Percentiles rank a stretch among this genome's conserved stretches.
phyloP scores from a whole-genome alignment of 2,113 vertebrate genomes.

The Azemiops feae region DNA sequence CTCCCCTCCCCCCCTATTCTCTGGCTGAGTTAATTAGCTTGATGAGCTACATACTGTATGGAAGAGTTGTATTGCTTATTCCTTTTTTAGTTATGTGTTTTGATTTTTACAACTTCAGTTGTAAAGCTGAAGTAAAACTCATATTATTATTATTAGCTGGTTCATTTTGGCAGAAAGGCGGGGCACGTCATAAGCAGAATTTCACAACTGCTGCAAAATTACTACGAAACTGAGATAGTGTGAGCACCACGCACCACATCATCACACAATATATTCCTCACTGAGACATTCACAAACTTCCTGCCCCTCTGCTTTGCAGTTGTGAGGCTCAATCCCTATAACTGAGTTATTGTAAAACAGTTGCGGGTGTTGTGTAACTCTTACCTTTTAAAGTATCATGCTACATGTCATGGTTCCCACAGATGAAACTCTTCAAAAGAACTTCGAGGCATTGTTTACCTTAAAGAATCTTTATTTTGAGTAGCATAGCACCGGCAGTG shows the following conservation, averaged over 20 bases:
- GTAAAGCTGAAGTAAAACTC: too few relatives aligned
- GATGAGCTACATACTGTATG: not conserved
- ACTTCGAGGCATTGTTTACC: too few relatives aligned
- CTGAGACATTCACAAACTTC: not conserved
- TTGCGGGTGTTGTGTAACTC: not conserved
- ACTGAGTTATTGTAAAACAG: not conserved
- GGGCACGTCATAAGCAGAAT: not conserved
- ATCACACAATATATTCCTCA: not conserved
- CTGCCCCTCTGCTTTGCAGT: not conserved
- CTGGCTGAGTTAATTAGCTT: not conserved
- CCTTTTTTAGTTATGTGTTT: not conserved
- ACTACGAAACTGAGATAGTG: not conserved
- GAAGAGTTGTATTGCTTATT: not conserved
- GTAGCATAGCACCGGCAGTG: too few relatives aligned
- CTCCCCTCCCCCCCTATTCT: rapidly evolving
- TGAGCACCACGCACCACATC: too few relatives aligned
- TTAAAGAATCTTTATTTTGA: too few relatives aligned
- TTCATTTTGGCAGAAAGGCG: not conserved
- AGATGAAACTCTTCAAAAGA: too few relatives aligned
- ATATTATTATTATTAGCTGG: not conserved
- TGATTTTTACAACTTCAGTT: not conserved
- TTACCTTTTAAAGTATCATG: not conserved
- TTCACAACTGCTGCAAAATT: not conserved
- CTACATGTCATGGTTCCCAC: not conserved
- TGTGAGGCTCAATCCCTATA: not conserved